Evolutionary conservation across 2,888 invertebrate species (phyloP).

Genomic region (Thecophora atra): DNA sequence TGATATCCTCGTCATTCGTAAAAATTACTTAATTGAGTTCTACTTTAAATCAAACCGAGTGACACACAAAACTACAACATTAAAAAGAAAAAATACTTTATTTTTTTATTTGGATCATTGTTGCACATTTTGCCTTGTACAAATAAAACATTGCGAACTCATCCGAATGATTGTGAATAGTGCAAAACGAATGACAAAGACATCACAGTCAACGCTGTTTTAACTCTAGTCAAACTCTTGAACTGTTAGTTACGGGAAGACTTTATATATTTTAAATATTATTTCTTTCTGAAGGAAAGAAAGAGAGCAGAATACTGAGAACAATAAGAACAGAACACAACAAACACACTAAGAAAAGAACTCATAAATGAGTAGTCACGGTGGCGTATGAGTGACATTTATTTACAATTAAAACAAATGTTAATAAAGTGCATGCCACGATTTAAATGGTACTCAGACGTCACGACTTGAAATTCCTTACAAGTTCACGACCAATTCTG

Average conservation of each 20-base stretch:
- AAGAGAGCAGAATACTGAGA: too few species aligned
- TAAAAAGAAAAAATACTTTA: too few species aligned
- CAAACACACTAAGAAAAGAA: not conserved
- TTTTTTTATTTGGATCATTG: too few species aligned
- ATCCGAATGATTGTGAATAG: not conserved
- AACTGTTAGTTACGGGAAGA: not conserved
- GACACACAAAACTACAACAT: too few species aligned
- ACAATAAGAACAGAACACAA: not conserved
- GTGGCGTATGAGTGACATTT: slow-evolving; percentile 26
- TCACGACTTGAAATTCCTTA: not conserved
- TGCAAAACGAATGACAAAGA: not conserved
- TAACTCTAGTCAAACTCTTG: not conserved
- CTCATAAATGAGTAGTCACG: not conserved
- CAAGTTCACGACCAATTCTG: slow-evolving; percentile 9
- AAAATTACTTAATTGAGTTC: too few species aligned
- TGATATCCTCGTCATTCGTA: too few species aligned
- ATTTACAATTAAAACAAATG: slow-evolving; percentile 22
- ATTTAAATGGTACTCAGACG: not conserved
- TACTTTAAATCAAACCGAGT: too few species aligned
- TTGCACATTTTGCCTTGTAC: too few species aligned
- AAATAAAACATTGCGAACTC: not conserved
- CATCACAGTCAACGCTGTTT: too few species aligned
- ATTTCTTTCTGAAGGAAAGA: not conserved
- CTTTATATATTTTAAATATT: not conserved
- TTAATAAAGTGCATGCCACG: slow-evolving; percentile 4